Evolutionary conservation across 2,113 vertebrate species (phyloP), one percentile per base, ranked within the genome.

Genomic region (Lasiurus borealis): DNA sequence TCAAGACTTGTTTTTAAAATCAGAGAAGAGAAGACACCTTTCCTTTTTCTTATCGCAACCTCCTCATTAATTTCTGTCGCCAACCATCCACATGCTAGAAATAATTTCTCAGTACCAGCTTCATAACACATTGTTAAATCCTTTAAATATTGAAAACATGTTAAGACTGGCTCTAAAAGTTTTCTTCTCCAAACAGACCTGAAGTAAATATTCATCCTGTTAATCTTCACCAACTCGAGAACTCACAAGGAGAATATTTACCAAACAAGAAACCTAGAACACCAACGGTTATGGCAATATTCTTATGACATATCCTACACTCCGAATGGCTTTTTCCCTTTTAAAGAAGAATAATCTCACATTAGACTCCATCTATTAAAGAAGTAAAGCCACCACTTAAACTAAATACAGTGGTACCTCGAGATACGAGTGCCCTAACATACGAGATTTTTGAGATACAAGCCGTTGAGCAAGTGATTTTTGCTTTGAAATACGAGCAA

Each of bases 181-280:
- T 83, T 78, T 54, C 62, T 87, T 13, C 10, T 25, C n/a, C 46
- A 91, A 95, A 92, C 27, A 75, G 82, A 86, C 50, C 3, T 69
- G 25, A 11, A 76, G 15, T 84, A 40, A 85, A 94, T 85, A 54
- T 86, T 69, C 50, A 62, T 54, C 78, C 11, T 48, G 31, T 31
- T 75, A 88, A 92, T 54, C 85, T 62, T 83, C 87, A 54, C 69
- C 54, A 94, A 64, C 12, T 21, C 57, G n/a, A 14, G 29, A 8
- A 78, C 68, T 83, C 71, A 88, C 59, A 69, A 34, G 31, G 36
- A 52, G 23, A 8, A 31, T 62, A 23, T 90, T 80, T 77, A 87
- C 69, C 50, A 72, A 94, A 77, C 57, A 92, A 68, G 29, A 88
- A n/a, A 89, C 12, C 27, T 64, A 81, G 50, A 76, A 52, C 5